Evolutionary conservation across 92 coral and sea anemone genomes (phyloP), one percentile per base, ranked within the genome.

Genomic region (Galaxea fascicularis): DNA sequence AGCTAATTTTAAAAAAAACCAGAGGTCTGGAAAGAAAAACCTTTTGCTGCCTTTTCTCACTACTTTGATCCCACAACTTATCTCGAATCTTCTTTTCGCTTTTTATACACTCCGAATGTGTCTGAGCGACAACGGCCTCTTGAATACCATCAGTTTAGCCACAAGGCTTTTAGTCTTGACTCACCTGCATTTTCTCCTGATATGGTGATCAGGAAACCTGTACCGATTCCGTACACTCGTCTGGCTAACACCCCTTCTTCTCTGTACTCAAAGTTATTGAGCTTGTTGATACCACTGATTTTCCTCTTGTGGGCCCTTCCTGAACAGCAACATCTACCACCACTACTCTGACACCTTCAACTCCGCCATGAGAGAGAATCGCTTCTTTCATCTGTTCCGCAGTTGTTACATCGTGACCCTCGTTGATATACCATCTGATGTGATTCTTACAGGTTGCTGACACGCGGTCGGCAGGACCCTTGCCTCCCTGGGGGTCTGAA

Each of bases 211-310:
- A 27, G 62, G 54, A 51, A 54, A 47, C 89, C 79, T 78, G 57
- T 45, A 9, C 85, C 89, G 21, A 86, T 78, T 60, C 24, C 41
- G 47, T 85, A 85, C 6, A 78, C 89, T 65, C 85, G 85, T 78
- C 85, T 78, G 39, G 66, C 89, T 27, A 78, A 56, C 59, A 77
- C 71, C 0, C 85, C 74, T 6, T 86, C 79, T 12, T 46, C 12
- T 29, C 39, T 22, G 15, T 20, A 76, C 47, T 76, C 85, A 77
- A 86, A 86, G 89, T 86, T 86, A 67, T 86, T 86, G 35, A 86
- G 89, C 60, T 86, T 78, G 49, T 76, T 76, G 15, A 76, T 76
- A 35, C 89, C 74, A 4, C 73, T 39, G 20, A 86, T 71, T 39
- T 70, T 86, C 26, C 73, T 31, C 30, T 86, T 71, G 24, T 86